These are phyloP conservation scores for Hypocryptadius cinnamomeus DNA, from an alignment of 2,113 vertebrate genomes.

Conservation along the genomic window DNA sequence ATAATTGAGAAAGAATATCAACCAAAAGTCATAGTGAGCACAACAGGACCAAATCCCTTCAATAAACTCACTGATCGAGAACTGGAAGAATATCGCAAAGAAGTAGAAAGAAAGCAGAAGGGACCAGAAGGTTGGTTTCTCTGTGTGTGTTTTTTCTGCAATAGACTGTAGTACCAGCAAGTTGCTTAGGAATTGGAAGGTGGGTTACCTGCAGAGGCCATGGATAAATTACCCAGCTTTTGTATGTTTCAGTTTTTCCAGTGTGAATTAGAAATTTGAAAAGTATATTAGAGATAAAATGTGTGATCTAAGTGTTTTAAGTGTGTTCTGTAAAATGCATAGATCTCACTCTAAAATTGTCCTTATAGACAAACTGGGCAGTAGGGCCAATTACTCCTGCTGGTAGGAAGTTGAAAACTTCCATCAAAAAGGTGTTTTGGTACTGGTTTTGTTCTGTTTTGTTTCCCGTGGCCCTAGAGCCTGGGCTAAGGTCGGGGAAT, in stretches of 20 bases:
- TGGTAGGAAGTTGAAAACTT: not conserved
- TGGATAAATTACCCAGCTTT: not conserved
- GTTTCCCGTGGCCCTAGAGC: not conserved
- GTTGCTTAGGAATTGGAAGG: not conserved
- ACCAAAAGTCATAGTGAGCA: slow-evolving; percentile 89
- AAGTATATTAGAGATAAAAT: not conserved
- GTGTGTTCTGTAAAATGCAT: not conserved
- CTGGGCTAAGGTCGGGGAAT: not conserved
- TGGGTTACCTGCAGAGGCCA: not conserved
- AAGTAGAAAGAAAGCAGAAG: slow-evolving; percentile 93
- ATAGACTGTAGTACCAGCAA: not conserved
- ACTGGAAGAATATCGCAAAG: slow-evolving; percentile 89
- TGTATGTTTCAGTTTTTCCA: not conserved
- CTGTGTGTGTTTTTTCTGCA: not conserved
- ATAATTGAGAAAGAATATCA: slow-evolving; percentile 99
- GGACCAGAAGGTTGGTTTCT: slow-evolving; percentile 80
- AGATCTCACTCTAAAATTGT: not conserved
- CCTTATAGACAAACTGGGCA: not conserved
- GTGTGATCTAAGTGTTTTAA: not conserved
- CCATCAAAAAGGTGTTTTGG: not conserved
- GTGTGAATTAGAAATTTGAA: not conserved
- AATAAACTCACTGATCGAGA: slow-evolving; percentile 89
- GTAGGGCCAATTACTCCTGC: not conserved
- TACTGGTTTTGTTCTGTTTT: not conserved
- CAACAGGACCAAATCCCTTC: slow-evolving; percentile 95